Evolutionary conservation across 2,888 invertebrate species (phyloP).

Genomic region (Drosophila macrospina): DNA sequence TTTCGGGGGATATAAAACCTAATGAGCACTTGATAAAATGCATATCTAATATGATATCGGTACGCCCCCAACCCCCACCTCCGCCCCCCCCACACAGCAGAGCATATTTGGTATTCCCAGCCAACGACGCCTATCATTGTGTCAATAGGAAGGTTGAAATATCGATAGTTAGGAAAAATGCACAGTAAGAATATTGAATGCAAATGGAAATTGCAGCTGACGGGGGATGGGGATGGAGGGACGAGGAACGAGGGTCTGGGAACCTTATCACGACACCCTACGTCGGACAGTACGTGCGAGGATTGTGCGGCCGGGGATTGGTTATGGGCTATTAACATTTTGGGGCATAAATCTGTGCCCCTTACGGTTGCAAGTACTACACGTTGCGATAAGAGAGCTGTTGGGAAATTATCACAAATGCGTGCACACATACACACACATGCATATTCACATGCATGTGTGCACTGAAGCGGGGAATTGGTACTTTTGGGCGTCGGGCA

Average conservation of each 20-base stretch:
- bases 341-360: conserved; percentile 71
- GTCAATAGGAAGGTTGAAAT: conserved; percentile 35
- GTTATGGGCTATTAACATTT: conserved; percentile 77
- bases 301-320: conserved; percentile 64
- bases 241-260: neutral
- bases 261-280: conserved; percentile 37
- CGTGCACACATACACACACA: neutral
- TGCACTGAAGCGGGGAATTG: conserved; percentile 28
- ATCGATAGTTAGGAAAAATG: conserved; percentile 13
- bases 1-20: conserved; percentile 11
- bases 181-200: conserved; percentile 6
- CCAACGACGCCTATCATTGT: conserved; percentile 65
- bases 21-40: conserved; percentile 21
- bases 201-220: conserved; percentile 44
- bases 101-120: conserved; percentile 11
- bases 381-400: conserved; percentile 44
- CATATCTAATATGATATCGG: neutral
- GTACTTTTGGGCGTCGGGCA: neutral
- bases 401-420: conserved; percentile 36
- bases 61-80: conserved; percentile 11
- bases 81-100: neutral
- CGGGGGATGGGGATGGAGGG: neutral
- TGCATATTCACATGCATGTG: neutral
- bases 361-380: conserved; percentile 44
- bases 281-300: conserved; percentile 40